Percentiles rank a stretch among this genome's conserved stretches.
phyloP scores from a whole-genome alignment of 2,113 vertebrate genomes.

The Rhabdornis inornatus region DNA sequence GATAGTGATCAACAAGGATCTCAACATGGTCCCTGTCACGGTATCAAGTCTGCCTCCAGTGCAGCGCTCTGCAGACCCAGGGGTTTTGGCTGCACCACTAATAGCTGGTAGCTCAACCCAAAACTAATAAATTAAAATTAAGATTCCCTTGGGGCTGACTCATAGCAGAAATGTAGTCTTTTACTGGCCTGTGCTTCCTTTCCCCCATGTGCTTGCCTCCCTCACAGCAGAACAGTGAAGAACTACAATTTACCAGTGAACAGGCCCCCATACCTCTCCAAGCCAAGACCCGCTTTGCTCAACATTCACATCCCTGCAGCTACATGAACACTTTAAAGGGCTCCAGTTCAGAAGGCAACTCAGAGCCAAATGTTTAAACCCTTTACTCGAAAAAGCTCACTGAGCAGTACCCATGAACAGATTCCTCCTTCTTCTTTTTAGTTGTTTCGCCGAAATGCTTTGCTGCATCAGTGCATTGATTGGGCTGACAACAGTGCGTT shows the following conservation, averaged over 20 bases:
- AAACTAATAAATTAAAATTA: conserved; percentile 7
- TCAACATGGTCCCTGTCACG: neutral
- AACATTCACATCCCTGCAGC: neutral
- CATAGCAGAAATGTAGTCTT: neutral
- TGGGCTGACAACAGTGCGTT: neutral
- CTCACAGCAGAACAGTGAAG: neutral
- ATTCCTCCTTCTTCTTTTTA: neutral
- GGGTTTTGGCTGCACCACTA: neutral
- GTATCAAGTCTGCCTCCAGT: neutral
- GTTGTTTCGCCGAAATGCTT: neutral
- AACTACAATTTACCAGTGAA: neutral
- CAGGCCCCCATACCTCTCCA: neutral
- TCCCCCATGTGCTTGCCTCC: neutral
- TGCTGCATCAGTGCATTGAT: neutral
- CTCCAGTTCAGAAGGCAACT: neutral
- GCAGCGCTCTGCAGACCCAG: neutral
- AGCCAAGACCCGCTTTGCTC: neutral
- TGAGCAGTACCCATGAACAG: neutral
- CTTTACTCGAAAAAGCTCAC: neutral
- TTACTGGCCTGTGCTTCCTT: neutral
- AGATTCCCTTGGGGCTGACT: conserved; percentile 1
- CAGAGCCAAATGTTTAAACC: neutral
- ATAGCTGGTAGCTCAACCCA: neutral
- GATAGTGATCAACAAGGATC: neutral
- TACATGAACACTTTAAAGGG: neutral